A percentile compares a stretch with the other conserved stretches of the same genome.
Conservation (phyloP, 2,888 invertebrate genomes). For the Amblyjoppa fuscipennis region DNA sequence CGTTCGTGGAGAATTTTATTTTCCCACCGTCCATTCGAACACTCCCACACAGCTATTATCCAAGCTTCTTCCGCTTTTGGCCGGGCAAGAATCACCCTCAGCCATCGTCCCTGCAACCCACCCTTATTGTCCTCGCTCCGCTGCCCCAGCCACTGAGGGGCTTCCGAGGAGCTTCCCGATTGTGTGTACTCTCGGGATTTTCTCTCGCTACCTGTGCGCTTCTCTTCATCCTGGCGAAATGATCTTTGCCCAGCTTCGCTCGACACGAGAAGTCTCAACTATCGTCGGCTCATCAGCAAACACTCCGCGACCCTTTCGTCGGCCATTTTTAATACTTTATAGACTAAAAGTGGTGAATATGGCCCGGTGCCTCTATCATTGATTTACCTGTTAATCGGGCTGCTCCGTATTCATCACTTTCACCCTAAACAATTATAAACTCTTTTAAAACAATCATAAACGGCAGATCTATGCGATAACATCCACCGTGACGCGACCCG, state of each 20-base stretch:
- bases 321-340: background rate
- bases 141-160: background rate
- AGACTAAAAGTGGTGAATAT: background rate
- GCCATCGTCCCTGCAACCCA: background rate
- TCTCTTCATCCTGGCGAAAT: background rate
- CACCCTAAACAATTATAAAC: background rate
- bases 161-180: background rate
- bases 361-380: no score
- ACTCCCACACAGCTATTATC: background rate
- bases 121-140: conserved; percentile 27
- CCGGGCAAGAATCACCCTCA: background rate
- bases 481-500: no score
- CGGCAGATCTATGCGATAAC: no score
- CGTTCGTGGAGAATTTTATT: conserved; percentile 16
- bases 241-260: conserved; percentile 11
- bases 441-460: background rate
- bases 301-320: background rate
- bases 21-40: conserved; percentile 8
- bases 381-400: no score
- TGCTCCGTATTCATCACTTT: background rate
- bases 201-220: conserved; percentile 27
- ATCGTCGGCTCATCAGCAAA: background rate
- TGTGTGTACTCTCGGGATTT: conserved; percentile 37
- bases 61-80: conserved; percentile 1
- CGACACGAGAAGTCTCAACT: background rate